phyloP scores from a whole-genome alignment of 2,797 vertebrate species.

The Pagetopsis macropterus region DNA sequence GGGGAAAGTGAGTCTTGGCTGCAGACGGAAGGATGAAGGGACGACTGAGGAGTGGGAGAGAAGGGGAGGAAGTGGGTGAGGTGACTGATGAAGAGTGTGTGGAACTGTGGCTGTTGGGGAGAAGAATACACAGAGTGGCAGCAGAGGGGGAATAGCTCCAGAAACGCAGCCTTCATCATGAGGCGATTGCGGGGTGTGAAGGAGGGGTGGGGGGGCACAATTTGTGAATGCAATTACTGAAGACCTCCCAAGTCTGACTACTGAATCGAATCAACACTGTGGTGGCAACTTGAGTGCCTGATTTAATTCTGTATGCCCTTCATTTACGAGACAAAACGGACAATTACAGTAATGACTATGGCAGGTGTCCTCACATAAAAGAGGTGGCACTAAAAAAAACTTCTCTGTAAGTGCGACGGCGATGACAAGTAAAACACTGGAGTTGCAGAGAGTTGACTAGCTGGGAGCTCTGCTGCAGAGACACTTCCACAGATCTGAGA shows the following conservation, averaged over 20 bases:
- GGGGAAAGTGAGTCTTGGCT: conserved; percentile 60
- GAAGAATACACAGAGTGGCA: conserved; percentile 57
- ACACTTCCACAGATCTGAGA: conserved; percentile 39
- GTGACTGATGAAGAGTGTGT: conserved; percentile 71
- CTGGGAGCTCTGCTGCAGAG: conserved; percentile 7
- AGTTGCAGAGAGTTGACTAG: conserved; percentile 15
- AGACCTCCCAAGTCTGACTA: conserved; percentile 68
- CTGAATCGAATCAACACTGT: conserved; percentile 71
- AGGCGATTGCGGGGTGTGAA: conserved; percentile 31
- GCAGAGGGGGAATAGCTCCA: conserved; percentile 39
- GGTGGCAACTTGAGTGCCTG: conserved; percentile 65
- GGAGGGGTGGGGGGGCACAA: conserved; percentile 15
- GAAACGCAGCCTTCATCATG: conserved; percentile 57
- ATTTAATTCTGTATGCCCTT: conserved; percentile 67
- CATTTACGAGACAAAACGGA: conserved; percentile 62
- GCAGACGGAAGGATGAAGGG: conserved; percentile 47
- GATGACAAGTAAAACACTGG: conserved; percentile 37
- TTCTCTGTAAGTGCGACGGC: conserved; percentile 16
- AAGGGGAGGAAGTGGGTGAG: conserved; percentile 44
- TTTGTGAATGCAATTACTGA: conserved; percentile 76
- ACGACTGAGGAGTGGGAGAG: conserved; percentile 35
- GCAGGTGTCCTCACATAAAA: conserved; percentile 64
- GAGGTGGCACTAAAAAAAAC: conserved; percentile 42
- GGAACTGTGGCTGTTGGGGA: conserved; percentile 58
- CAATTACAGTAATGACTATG: conserved; percentile 62